Conservation (phyloP, 2,113 vertebrate species). For the Rhadina sibilatrix region DNA sequence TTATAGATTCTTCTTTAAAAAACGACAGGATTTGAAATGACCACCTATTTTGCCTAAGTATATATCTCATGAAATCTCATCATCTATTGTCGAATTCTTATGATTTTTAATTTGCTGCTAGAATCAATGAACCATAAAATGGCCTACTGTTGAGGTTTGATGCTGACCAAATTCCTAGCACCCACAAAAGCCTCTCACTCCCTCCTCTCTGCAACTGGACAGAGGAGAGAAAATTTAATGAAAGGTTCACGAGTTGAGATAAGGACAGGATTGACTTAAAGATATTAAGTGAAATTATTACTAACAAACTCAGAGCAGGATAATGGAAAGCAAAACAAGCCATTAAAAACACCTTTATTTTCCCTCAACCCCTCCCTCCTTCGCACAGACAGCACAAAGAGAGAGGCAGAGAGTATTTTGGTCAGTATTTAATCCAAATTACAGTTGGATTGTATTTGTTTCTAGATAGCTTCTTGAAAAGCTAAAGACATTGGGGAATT, state of each 20-base stretch:
- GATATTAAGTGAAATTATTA: neutral
- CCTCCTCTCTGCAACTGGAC: neutral
- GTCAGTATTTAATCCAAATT: neutral
- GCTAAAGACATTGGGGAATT: neutral
- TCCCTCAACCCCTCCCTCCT: neutral
- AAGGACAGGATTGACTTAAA: neutral
- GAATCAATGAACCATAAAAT: neutral
- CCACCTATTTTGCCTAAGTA: neutral
- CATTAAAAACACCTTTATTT: neutral
- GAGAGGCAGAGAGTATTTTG: neutral
- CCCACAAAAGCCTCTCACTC: neutral
- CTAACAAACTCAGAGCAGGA: neutral
- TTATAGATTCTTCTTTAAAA: neutral
- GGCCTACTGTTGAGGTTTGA: fast-evolving
- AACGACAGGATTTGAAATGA: neutral
- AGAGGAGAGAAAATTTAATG: neutral
- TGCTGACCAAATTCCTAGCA: neutral
- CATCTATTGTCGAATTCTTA: neutral
- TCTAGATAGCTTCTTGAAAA: neutral
- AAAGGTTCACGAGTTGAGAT: neutral
- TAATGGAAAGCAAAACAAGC: neutral
- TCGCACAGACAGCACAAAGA: neutral
- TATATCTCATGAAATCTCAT: neutral
- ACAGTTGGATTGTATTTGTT: neutral
- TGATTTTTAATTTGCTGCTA: neutral